Base-by-base conservation (phyloP, 1,140 invertebrate species). In the Melipona quadrifasciata region DNA sequence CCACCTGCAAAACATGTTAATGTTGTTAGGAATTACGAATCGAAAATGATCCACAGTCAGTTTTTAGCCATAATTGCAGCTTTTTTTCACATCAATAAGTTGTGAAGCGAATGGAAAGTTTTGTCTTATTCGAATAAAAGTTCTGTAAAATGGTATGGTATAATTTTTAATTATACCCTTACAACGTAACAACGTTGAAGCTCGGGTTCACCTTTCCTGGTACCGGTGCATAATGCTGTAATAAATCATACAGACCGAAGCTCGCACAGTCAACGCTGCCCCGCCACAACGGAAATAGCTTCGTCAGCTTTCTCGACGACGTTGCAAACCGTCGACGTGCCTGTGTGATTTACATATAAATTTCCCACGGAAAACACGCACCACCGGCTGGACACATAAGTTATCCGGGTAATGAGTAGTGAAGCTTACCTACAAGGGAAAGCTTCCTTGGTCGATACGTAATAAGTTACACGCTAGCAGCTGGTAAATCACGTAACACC, bases 401-500 rank as follows among this genome's bases (percentile, higher is more conserved):
- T 64, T 10, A 39, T 1, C 12, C 14, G 34, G 16, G 10, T 24
- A 76, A 76, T 76, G n/a, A 39, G 47, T 17, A 11, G n/a, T 14
- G 8, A 55, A 72, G 34, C 57, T 58, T n/a, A 58, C 21, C 11
- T 76, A 58, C 6, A 0, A 24, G 31, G 31, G 53, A 61, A 75
- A 55, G 47, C n/a, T 76, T 39, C 24, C 51, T 5, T 58, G 57
- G 17, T 64, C 74, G 31, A 64, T 76, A 76, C 74, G 74, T 64
- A 64, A 76, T n/a, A 47, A 76, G 14, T 76, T 76, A 27, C 74
- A 27, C n/a, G 27, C n/a, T 2, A 14, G 8, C 47, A 19, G 34
- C 57, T 16, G 6, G 57, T 76, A 61, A 76, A 76, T 76, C 74
- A 31, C 57, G 74, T 64, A 64, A 76, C 10, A 21, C 57, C 31